Percentiles rank a stretch among this genome's conserved stretches.
These are phyloP conservation scores for Monoplex corrugatus DNA, from an alignment of 2,888 invertebrate genomes.

Conservation along the genomic window DNA sequence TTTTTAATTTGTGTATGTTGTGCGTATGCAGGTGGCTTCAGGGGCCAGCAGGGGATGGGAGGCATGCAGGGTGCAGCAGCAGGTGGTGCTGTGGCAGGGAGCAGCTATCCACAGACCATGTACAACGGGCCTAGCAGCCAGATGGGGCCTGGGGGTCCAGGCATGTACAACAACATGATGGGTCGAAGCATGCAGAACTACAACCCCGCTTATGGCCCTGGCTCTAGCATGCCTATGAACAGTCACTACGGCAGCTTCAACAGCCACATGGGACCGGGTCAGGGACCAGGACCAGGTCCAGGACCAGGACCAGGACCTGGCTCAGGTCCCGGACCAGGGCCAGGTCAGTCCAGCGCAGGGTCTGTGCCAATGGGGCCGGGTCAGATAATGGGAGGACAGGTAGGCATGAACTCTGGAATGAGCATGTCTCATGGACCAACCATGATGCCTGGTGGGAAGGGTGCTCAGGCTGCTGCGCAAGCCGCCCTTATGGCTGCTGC, in stretches of 20 bases:
- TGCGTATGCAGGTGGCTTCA: conserved; percentile 65
- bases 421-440: conserved; percentile 42
- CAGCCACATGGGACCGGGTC: conserved; percentile 61
- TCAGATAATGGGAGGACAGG: conserved; percentile 32
- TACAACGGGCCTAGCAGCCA: conserved; percentile 70
- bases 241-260: conserved; percentile 70
- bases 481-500: conserved; percentile 79
- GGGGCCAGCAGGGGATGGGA: conserved; percentile 65
- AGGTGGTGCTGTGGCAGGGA: not conserved
- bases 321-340: conserved; percentile 56
- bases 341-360: conserved; percentile 47
- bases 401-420: conserved; percentile 34
- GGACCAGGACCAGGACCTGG: conserved; percentile 61
- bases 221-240: conserved; percentile 59
- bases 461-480: conserved; percentile 79
- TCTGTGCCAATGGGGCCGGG: conserved; percentile 42
- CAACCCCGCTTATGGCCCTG: conserved; percentile 53
- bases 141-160: conserved; percentile 56
- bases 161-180: conserved; percentile 63
- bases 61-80: conserved; percentile 64
- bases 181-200: conserved; percentile 54
- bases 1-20: too few relatives aligned
- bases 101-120: conserved; percentile 67
- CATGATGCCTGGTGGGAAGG: conserved; percentile 64
- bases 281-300: conserved; percentile 60